Conservation (phyloP, 2,113 vertebrate species). For the Azemiops feae region DNA sequence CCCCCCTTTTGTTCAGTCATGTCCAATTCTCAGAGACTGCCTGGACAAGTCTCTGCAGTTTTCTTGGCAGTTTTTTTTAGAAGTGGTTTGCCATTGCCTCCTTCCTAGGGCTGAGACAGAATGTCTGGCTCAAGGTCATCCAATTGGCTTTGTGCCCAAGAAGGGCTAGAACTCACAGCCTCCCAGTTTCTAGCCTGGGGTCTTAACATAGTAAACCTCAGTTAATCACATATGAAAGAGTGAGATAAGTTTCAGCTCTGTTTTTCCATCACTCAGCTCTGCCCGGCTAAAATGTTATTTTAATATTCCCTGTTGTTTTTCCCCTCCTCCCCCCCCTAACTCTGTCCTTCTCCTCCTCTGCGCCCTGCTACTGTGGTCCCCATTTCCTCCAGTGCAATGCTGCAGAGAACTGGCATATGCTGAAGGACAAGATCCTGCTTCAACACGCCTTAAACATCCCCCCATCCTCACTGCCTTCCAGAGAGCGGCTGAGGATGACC, state of each 20-base stretch:
- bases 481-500: slow-evolving; percentile 55
- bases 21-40: neutral
- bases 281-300: neutral
- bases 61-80: neutral
- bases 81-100: neutral
- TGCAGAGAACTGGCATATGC: slow-evolving; percentile 12
- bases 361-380: no score
- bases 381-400: slow-evolving; percentile 40
- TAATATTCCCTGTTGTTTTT: neutral
- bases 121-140: neutral
- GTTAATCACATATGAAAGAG: neutral
- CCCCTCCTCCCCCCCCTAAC: neutral
- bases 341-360: neutral
- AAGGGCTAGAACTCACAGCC: neutral
- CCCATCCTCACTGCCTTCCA: neutral
- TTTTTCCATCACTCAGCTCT: neutral
- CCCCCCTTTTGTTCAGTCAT: neutral
- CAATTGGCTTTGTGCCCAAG: neutral
- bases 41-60: neutral
- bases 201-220: neutral
- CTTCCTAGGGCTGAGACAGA: neutral
- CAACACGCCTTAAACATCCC: neutral
- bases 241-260: neutral
- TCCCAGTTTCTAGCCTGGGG: neutral
- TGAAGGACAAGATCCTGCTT: neutral